Base-by-base conservation (phyloP, 2,113 vertebrate species). In the Muntiacus reevesi region DNA sequence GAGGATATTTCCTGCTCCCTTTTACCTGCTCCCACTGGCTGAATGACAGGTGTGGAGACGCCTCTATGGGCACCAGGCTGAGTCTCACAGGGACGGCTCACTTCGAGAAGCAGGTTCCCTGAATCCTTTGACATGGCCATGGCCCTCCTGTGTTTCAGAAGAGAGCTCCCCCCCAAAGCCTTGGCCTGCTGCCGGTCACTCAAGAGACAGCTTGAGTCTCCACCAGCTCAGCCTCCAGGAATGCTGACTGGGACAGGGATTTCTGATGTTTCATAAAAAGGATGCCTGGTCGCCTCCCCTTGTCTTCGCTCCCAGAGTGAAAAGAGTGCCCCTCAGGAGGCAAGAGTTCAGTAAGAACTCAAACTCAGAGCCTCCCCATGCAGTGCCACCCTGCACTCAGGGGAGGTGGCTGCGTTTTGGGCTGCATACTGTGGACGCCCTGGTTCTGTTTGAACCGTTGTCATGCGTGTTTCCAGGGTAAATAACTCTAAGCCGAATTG, bases 21-120 rank as follows among this genome's bases (percentile, higher is more conserved):
- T 7, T 40, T 25, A 9, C 28, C 9, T 36, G 1, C 15, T 71
- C 28, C 57, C 78, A 6, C 11, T 3, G 11, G 0, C 8, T 6
- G n/a, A 50, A 2, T 88, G 36, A 2, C 23, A 9, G 21, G 17
- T 12, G 14, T 47, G 10, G 36, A 13, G 12, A 28, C 9, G 13
- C 45, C n/a, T 60, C 87, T 57, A 8, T 6, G 8, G 50, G 79
- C 6, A 8, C 27, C 40, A 3, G 25, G 47, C 21, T 7, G 2
- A 40, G 36, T 67, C 40, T 62, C 40, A 5, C 23, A 52, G 57
- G 87, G 11, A 11, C 25, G 1, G 0, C 36, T 55, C 30, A 36
- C 36, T 2, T 67, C 23, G 12, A 81, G 91, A 62, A 95, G 64
- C 2, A 3, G 17, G 21, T 23, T 43, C 43, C 82, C 55, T 14